A percentile compares a stretch with the other conserved stretches of the same genome.
These are phyloP conservation scores for Troides oblongomaculatus DNA, from an alignment of 2,888 invertebrate species.

Conservation along the genomic window DNA sequence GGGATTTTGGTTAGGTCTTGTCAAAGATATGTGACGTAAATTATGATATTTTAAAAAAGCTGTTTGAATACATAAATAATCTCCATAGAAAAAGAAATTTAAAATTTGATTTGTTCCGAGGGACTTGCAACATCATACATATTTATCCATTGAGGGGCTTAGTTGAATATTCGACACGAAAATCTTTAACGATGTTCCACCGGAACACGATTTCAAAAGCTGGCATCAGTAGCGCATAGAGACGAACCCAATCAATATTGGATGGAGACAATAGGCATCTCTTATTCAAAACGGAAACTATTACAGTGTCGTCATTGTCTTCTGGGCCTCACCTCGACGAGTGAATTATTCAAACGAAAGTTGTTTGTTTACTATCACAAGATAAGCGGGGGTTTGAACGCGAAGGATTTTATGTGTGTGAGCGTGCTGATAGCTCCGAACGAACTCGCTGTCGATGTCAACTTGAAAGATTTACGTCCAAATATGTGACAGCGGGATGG, in stretches of 20 bases:
- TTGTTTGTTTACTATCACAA: constrained; percentile 72
- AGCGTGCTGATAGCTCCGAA: constrained; percentile 46
- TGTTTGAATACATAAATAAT: constrained; percentile 27
- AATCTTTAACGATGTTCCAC: constrained; percentile 40
- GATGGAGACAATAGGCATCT: constrained; percentile 73
- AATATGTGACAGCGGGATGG: constrained; percentile 66
- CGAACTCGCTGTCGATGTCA: constrained; percentile 59
- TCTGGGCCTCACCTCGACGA: constrained; percentile 68
- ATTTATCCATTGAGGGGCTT: constrained; percentile 30
- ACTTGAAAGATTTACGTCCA: constrained; percentile 72
- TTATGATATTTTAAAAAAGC: constrained; percentile 19
- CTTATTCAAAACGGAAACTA: constrained; percentile 78
- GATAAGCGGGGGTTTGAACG: constrained; percentile 63
- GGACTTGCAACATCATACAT: constrained; percentile 32
- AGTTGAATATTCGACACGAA: constrained; percentile 38
- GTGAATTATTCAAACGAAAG: constrained; percentile 75
- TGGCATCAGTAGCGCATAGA: constrained; percentile 52
- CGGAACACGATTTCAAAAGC: constrained; percentile 57
- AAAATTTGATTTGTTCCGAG: constrained; percentile 28
- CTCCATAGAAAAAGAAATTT: constrained; percentile 7
- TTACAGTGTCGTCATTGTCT: constrained; percentile 74
- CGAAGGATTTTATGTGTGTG: constrained; percentile 56
- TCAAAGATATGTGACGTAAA: constrained; percentile 21
- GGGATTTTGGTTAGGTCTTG: constrained; percentile 2
- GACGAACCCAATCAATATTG: constrained; percentile 74